Evolutionary conservation across 2,888 invertebrate species (phyloP).

Genomic region (Chaitophorus viminalis): DNA sequence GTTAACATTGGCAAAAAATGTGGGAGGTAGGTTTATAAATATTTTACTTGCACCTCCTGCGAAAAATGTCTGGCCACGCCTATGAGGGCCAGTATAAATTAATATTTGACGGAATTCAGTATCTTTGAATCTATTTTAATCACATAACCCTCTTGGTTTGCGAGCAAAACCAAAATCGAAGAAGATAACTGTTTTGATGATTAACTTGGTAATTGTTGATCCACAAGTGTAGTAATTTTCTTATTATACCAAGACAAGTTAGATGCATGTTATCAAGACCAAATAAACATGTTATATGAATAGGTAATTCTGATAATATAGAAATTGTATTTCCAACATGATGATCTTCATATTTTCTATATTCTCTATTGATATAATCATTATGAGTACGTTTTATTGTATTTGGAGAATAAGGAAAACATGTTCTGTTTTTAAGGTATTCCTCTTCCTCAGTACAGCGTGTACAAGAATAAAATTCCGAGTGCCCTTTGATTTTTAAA

Average conservation of each 20-base stretch:
- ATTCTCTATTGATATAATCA: slow-evolving; percentile 23
- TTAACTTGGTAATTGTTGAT: background rate
- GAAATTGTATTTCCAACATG: background rate
- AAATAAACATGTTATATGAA: slow-evolving; percentile 64
- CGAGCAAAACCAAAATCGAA: slow-evolving; percentile 5
- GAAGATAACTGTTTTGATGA: slow-evolving; percentile 11
- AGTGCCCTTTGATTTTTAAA: slow-evolving; percentile 65
- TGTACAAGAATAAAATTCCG: slow-evolving; percentile 65
- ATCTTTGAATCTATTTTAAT: background rate
- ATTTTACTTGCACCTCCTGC: no score
- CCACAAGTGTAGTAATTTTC: slow-evolving; percentile 61
- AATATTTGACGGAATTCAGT: background rate
- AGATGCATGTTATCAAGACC: slow-evolving; percentile 66
- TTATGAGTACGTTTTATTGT: slow-evolving; percentile 38
- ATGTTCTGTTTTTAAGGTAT: slow-evolving; percentile 47
- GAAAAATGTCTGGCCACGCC: no score
- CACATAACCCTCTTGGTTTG: slow-evolving; percentile 18
- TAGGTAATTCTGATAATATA: slow-evolving; percentile 58
- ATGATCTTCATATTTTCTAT: slow-evolving; percentile 25
- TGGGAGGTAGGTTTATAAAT: no score
- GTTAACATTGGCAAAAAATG: no score
- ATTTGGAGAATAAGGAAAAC: slow-evolving; percentile 29
- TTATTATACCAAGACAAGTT: slow-evolving; percentile 65
- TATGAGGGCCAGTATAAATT: slow-evolving; percentile 5
- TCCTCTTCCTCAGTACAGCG: slow-evolving; percentile 64